These are phyloP conservation scores for Dorcus hopei DNA, from an alignment of 2,888 invertebrate species.

Conservation along the genomic window DNA sequence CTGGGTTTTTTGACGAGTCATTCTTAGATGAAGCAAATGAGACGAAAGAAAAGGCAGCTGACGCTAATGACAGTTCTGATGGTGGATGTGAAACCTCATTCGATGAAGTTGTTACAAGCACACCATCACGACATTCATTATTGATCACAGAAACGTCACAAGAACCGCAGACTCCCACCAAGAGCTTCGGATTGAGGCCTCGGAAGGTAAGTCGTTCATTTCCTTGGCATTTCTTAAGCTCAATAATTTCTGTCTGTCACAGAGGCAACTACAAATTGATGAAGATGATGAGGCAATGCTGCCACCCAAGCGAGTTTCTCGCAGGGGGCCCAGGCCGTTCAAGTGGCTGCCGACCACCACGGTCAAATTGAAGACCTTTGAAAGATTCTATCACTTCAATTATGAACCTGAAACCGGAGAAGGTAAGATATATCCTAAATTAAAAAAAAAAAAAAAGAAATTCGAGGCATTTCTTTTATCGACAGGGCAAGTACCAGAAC, in stretches of 20 bases:
- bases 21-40: background rate
- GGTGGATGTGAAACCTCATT: too few relatives aligned
- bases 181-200: too few relatives aligned
- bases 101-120: too few relatives aligned
- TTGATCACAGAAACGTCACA: too few relatives aligned
- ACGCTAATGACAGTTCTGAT: too few relatives aligned
- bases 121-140: too few relatives aligned
- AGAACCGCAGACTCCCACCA: too few relatives aligned
- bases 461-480: background rate
- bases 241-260: too few relatives aligned
- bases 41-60: too few relatives aligned
- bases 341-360: constrained; percentile 15
- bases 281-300: background rate
- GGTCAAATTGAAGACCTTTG: constrained; percentile 3
- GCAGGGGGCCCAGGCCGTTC: background rate
- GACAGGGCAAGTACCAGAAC: background rate
- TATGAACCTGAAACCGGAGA: constrained; percentile 19
- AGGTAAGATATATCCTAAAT: constrained; percentile 4
- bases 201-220: too few relatives aligned
- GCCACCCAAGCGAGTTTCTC: background rate
- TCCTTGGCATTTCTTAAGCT: too few relatives aligned
- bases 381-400: constrained; percentile 19
- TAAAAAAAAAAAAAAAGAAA: background rate
- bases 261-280: background rate
- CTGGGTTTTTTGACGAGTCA: constrained; percentile 4